These are phyloP conservation scores for Homalodisca vitripennis DNA, from an alignment of 1,140 invertebrate species.

Conservation along the genomic window DNA sequence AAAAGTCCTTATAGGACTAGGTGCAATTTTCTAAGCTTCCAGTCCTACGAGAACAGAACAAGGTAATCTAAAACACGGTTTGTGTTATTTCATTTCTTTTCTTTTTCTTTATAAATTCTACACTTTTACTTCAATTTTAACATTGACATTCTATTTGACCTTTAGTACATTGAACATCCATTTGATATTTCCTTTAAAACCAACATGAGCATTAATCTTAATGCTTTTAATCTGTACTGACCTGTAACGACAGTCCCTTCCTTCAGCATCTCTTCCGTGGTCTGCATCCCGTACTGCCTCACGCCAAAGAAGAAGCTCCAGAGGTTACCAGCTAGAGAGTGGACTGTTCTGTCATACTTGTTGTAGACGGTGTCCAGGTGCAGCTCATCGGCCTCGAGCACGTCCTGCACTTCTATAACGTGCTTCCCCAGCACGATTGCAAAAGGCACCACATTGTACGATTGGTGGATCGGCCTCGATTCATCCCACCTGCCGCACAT, in stretches of 20 bases:
- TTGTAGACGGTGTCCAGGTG: slow-evolving; percentile 76
- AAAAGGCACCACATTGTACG: slow-evolving; percentile 73
- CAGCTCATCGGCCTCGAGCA: slow-evolving; percentile 68
- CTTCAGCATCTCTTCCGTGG: slow-evolving; percentile 74
- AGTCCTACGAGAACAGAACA: too few species aligned
- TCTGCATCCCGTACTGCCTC: slow-evolving; percentile 70
- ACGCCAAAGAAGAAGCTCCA: slow-evolving; percentile 59
- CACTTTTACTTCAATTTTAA: too few species aligned
- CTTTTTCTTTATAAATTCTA: too few species aligned
- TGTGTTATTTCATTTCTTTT: too few species aligned
- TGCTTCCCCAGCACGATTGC: slow-evolving; percentile 59
- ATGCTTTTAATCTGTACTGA: slow-evolving; percentile 35
- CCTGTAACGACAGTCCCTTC: slow-evolving; percentile 73
- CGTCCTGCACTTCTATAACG: slow-evolving; percentile 68
- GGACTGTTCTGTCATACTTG: slow-evolving; percentile 68
- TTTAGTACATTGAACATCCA: too few species aligned
- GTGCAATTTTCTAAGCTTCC: too few species aligned
- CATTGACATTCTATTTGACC: too few species aligned
- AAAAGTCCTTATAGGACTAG: too few species aligned
- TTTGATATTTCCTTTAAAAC: too few species aligned
- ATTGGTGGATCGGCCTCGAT: slow-evolving; percentile 68
- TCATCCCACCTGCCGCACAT: slow-evolving; percentile 69
- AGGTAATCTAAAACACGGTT: too few species aligned
- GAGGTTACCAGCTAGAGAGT: slow-evolving; percentile 71
- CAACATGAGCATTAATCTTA: background rate